Percentiles rank a stretch among this genome's conserved stretches.
Conservation (phyloP, 2,888 invertebrate species). For the Cephus nigrinus region DNA sequence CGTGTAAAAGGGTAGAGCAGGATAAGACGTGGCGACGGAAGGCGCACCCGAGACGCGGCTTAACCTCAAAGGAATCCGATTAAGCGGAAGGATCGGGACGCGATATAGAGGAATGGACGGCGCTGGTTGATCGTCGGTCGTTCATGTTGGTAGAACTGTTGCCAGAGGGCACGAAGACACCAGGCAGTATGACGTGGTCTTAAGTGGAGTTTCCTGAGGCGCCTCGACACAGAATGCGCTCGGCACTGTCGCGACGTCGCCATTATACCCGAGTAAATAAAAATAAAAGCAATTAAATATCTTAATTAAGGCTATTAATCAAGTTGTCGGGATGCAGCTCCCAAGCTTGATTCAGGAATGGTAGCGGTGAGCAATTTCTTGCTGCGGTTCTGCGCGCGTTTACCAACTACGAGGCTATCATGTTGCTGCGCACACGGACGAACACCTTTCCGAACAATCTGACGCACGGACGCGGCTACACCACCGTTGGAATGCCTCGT, state of each 20-base stretch:
- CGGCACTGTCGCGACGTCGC: constrained; percentile 37
- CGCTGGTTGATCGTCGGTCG: constrained; percentile 25
- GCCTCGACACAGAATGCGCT: constrained; percentile 26
- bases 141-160: constrained; percentile 7
- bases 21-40: background rate
- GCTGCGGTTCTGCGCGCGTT: constrained; percentile 30
- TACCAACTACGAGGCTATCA: constrained; percentile 43
- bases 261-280: constrained; percentile 56
- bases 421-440: constrained; percentile 50
- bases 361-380: constrained; percentile 55
- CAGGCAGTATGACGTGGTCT: constrained; percentile 34
- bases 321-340: constrained; percentile 68
- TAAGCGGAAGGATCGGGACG: constrained; percentile 28
- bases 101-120: constrained; percentile 11
- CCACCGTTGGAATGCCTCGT: background rate
- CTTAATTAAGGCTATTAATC: constrained; percentile 72
- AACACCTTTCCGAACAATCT: constrained; percentile 7
- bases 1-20: background rate
- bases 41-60: background rate
- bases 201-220: constrained; percentile 35
- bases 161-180: constrained; percentile 7
- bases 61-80: constrained; percentile 19
- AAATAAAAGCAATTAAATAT: constrained; percentile 70
- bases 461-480: background rate
- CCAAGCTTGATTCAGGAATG: constrained; percentile 57